Evolutionary conservation across 2,797 vertebrate genomes (phyloP).

Genomic region (Pangasius macronema): DNA sequence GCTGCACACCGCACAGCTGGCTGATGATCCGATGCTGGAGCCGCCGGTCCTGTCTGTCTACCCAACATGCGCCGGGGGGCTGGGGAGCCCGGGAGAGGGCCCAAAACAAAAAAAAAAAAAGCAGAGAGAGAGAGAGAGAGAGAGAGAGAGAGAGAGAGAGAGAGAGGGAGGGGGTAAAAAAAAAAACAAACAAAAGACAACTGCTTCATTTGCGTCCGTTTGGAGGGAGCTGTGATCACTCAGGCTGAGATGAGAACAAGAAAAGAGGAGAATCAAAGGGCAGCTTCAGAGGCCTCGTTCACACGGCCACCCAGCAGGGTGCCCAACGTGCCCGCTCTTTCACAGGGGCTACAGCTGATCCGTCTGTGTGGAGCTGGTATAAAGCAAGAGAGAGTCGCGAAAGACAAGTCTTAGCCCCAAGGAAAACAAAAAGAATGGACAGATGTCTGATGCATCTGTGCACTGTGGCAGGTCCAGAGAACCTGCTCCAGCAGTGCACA

Average conservation of each 20-base stretch:
- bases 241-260: constrained; percentile 63
- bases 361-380: constrained; percentile 28
- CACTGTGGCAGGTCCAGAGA: constrained; percentile 53
- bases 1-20: constrained; percentile 84
- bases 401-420: constrained; percentile 54
- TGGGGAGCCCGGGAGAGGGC: constrained; percentile 54
- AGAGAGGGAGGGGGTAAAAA: not conserved
- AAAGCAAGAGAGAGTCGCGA: constrained; percentile 45
- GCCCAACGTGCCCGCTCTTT: not conserved
- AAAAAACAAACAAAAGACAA: constrained; percentile 57
- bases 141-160: not conserved
- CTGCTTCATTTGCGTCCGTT: constrained; percentile 66
- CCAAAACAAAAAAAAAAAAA: constrained; percentile 41
- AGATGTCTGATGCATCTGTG: constrained; percentile 65
- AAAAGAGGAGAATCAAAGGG: constrained; percentile 68
- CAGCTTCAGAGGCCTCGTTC: constrained; percentile 63
- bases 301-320: constrained; percentile 57
- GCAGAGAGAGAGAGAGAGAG: not conserved
- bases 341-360: constrained; percentile 38
- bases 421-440: constrained; percentile 57
- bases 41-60: constrained; percentile 60
- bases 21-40: constrained; percentile 84
- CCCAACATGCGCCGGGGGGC: constrained; percentile 76
- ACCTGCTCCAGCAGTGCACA: constrained; percentile 51
- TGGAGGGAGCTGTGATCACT: constrained; percentile 71